Base-by-base conservation (phyloP, 2,113 vertebrate species). In the Natator depressus region DNA sequence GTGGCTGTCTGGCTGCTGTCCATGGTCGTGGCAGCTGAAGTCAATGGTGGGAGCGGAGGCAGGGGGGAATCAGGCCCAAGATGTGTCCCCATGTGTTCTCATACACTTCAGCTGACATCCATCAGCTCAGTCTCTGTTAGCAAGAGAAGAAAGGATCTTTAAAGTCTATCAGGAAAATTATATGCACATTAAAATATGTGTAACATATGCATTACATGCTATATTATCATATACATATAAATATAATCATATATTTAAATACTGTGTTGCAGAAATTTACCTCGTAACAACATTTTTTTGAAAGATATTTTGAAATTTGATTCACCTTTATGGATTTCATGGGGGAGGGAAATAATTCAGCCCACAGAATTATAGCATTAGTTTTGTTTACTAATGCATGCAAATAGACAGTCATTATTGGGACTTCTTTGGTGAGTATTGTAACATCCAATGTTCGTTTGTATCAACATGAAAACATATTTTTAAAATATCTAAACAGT, bases 31-130 rank as follows among this genome's bases (percentile, higher is more conserved):
- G 59, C 35, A 80, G 59, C 35, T 8, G 79, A 35, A 49, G 75
- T 47, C 80, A 81, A 1, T 5, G 57, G 49, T 1, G 69, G n/a
- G 16, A 17, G 50, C 1, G 16, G 1, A 8, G 46, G 19, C 5
- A 49, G 35, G 72, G 84, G 7, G 89, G 94, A 93, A 94, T 2
- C 80, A 47, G 91, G 80, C 88, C 82, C 3, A 16, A 27, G 12
- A 22, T 35, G 2, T 80, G n/a, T 93, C 76, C 50, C 90, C 72
- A 76, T 57, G 24, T 84, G 54, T 84, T n/a, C 38, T 78, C 25
- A 69, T 22, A 38, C 19, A 10, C 6, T 89, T 9, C 62, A 72
- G 51, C 42, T 89, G 87, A 31, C 47, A 19, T 82, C 31, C 9
- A 22, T 72, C 19, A 22, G 8, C 19, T 38, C 65, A 57, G 31